Percentiles rank a stretch among this genome's conserved stretches.
Evolutionary conservation across 2,888 invertebrate genomes (phyloP).

Genomic region (Melanophora roralis): DNA sequence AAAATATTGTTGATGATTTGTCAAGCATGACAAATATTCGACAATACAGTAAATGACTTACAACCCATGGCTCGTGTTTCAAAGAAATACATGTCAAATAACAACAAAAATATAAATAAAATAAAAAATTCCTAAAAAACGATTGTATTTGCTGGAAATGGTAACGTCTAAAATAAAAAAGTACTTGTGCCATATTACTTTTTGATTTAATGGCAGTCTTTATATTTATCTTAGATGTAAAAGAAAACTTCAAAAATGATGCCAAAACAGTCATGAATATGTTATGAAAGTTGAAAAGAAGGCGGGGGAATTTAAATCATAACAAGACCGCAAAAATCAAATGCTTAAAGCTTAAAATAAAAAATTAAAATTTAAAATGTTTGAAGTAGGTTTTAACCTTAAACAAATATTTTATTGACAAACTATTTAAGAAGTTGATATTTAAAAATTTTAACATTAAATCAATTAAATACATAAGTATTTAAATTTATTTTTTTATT

Average conservation of each 20-base stretch:
- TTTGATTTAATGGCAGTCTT: slow-evolving; percentile 57
- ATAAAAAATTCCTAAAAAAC: background rate
- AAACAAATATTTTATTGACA: too few species aligned
- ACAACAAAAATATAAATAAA: background rate
- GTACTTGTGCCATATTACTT: slow-evolving; percentile 42
- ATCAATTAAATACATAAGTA: too few species aligned
- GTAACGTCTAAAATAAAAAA: slow-evolving; percentile 35
- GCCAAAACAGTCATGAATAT: background rate
- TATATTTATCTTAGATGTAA: slow-evolving; percentile 19
- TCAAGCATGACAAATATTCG: slow-evolving; percentile 55
- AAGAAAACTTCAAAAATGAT: background rate
- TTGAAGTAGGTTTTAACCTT: background rate
- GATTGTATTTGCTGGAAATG: slow-evolving; percentile 21
- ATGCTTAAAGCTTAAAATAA: too few species aligned
- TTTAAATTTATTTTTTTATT: too few species aligned
- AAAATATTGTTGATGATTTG: slow-evolving; percentile 48
- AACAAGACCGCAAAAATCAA: too few species aligned
- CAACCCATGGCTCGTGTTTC: slow-evolving; percentile 1
- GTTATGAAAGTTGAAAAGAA: too few species aligned
- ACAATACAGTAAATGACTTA: slow-evolving; percentile 24
- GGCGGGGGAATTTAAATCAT: too few species aligned
- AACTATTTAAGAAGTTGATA: too few species aligned
- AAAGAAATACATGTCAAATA: background rate
- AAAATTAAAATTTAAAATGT: background rate
- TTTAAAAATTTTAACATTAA: too few species aligned